Evolutionary conservation across 1,140 invertebrate species (phyloP).

Genomic region (Drosophila nebulosa): DNA sequence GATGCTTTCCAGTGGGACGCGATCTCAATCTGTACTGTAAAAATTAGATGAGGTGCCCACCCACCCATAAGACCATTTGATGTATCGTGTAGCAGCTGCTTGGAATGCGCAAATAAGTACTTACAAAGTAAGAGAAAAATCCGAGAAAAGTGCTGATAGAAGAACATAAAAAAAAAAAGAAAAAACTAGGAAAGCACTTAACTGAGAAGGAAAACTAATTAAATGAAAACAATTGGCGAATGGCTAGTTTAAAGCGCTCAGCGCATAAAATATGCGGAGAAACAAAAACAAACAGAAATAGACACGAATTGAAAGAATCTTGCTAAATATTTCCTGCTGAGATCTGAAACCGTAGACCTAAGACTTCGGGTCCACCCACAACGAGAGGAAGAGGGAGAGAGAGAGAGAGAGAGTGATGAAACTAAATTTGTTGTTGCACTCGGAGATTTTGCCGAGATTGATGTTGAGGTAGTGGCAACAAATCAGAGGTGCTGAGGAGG

Average conservation of each 20-base stretch:
- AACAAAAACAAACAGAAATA: neutral
- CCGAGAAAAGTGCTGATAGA: neutral
- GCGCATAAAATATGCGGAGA: neutral
- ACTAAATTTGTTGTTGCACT: neutral
- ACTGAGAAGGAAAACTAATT: constrained; percentile 50
- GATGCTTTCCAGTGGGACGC: no score
- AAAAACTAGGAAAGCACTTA: neutral
- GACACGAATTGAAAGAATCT: constrained; percentile 22
- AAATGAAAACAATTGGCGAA: constrained; percentile 69
- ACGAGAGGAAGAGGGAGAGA: no score
- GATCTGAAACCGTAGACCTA: constrained; percentile 1
- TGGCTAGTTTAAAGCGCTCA: constrained; percentile 47
- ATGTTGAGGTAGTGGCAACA: neutral
- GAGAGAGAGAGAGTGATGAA: neutral
- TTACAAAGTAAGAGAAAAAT: neutral
- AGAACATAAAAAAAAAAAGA: neutral
- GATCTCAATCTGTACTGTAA: no score
- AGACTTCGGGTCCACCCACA: neutral
- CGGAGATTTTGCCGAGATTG: no score
- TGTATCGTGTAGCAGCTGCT: no score
- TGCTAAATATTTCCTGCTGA: constrained; percentile 71
- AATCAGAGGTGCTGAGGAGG: no score
- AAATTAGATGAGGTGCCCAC: no score
- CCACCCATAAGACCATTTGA: no score
- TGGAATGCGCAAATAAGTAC: neutral